Evolutionary conservation across 2,888 invertebrate genomes (phyloP), one percentile per base, ranked within the genome.

Genomic region (Pollenia amentaria): DNA sequence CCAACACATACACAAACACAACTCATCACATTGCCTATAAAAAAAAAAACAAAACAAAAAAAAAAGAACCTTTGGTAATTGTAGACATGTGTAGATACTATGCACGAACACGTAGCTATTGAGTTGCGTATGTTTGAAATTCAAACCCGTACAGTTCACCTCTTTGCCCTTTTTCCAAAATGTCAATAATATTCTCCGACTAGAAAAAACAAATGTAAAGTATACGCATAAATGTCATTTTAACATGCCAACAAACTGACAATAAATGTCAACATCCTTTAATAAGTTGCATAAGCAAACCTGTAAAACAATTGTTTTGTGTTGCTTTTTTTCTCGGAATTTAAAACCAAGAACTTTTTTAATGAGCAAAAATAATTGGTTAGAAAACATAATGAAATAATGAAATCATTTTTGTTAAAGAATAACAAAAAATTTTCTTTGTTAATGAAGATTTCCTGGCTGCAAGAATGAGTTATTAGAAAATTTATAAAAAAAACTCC

Each of bases 261-360:
- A 81, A 81, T 81, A 67, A 81, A 81, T 73, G 60, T 69, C 67
- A 67, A 62, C 67, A 69, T 76, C 48, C 67, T 76, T 82, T 57
- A 70, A 62, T 62, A 67, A 75, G 38, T 81, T 53, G 40, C 46
- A 57, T 4, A 53, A 18, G 21, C n/a, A 57, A 46, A 65, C 64
- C 7, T 51, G 7, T 18, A 62, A 9, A 29, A 57, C 48, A 62
- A 62, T 60, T 51, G 53, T 53, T 40, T 38, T 53, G 12, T 53
- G 11, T 67, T 21, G 4, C 51, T 51, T 69, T 69, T 10, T 38
- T 29, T 29, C 29, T 29, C 29, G 29, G 29, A 29, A 29, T 6
- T 29, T 29, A 29, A 29, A 29, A 29, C 29, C 29, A 29, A 29
- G 29, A 29, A 29, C 29, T 29, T 29, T 29, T 60, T 1, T 12